Evolutionary conservation across 2,797 vertebrate genomes (phyloP), one percentile per base, ranked within the genome.

Genomic region (Centroberyx gerrardi): DNA sequence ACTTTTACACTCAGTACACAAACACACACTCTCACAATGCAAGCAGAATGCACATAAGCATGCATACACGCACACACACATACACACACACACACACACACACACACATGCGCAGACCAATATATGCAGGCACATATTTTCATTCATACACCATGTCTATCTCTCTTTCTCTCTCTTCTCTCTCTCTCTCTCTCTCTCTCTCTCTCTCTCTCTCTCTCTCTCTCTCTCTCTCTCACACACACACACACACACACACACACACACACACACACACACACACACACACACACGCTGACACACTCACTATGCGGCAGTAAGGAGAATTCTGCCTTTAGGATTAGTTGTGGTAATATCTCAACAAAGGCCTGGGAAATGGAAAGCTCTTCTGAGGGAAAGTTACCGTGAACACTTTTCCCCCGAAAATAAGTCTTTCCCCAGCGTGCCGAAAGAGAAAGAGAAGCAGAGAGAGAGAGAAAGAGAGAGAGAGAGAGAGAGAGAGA

Each of bases 301-400:
- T 15, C 36, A 59, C 13, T 67, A 28, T 74, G 64, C 81, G 72
- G 58, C 72, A 75, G 80, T 68, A 68, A 70, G 78, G 64, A 64
- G 72, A 82, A 65, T 68, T 72, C 72, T 78, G 82, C 84, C 72
- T 86, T 86, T 62, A 74, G 86, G 85, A 92, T 92, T 90, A 90
- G 85, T 74, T 62, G 62, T 76, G 74, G 85, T 77, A 84, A 79
- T 87, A 88, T 82, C 81, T 78, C 77, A 62, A 87, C 87, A 90
- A 87, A 88, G 72, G 72, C 66, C 58, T 13, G 48, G 72, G 73
- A 84, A 83, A 83, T 87, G 78, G 77, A 88, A 90, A 87, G 83
- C 82, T 85, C 66, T 79, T 87, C 85, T 53, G 74, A 74, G 70
- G 68, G 81, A 83, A 87, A 80, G 68, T 85, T 76, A 80, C 65